Evolutionary conservation across 2,888 invertebrate genomes (phyloP), one percentile per base, ranked within the genome.

Genomic region (Drosophila nr. fundita): DNA sequence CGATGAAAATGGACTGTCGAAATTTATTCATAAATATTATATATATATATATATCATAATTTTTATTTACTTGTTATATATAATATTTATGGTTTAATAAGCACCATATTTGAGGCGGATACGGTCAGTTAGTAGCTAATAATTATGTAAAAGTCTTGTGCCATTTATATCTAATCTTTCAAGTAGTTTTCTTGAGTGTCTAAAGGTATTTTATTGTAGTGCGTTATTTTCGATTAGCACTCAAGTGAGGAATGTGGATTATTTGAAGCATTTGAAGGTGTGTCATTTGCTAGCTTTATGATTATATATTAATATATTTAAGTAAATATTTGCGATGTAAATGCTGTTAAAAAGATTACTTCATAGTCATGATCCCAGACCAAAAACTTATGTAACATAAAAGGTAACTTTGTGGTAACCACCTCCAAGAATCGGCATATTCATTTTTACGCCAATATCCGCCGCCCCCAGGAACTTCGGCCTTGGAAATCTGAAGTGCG

Each of bases 141-240:
- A n/a, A 38, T 29, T 45, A 34, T 34, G 8, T 36, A 36, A 57
- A 13, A 40, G 15, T 2, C 27, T n/a, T 27, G 30, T 45, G 30
- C 15, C 36, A 53, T 50, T 32, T 21, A 21, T 29, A 36, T 27
- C 54, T 67, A 59, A 80, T 80, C 73, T 67, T 30, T 76, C 34
- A 57, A 77, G 59, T 73, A 53, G 57, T 58, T 61, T 54, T 72
- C 38, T 60, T 42, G 27, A 24, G 38, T 53, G 10, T 62, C 34
- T 30, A 27, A 45, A 58, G 15, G 1, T 4, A 10, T 40, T 36
- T 40, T 18, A 15, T 10, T 32, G 34, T 29, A 65, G n/a, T 34
- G 27, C 6, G 7, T 7, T 18, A 42, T 27, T n/a, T n/a, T n/a
- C n/a, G 11, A 27, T 27, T 36, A 24, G 1, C 34, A 21, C 6